Percentiles rank a stretch among this genome's conserved stretches.
Evolutionary conservation across 2,888 invertebrate genomes (phyloP).

Genomic region (Pachycephus smyrnensis): DNA sequence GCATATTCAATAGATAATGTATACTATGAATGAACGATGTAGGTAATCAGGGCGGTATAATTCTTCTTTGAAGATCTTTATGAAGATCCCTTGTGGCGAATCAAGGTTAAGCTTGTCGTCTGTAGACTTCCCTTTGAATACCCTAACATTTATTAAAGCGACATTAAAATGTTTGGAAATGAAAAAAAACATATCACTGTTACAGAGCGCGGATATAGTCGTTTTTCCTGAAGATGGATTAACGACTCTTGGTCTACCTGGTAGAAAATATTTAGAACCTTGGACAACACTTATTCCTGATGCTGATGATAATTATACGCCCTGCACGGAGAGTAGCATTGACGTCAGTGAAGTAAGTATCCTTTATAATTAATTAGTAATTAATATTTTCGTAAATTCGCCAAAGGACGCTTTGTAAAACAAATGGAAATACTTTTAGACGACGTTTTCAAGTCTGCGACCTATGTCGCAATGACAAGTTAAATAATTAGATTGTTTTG

Average conservation of each 20-base stretch:
- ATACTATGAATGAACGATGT: no score
- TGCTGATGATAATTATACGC: constrained; percentile 35
- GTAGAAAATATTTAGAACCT: constrained; percentile 40
- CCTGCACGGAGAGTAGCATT: constrained; percentile 35
- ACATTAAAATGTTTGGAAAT: not conserved
- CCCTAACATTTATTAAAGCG: not conserved
- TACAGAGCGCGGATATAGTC: constrained; percentile 70
- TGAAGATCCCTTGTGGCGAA: no score
- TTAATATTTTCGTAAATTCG: no score
- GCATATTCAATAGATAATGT: no score
- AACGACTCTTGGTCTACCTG: constrained; percentile 55
- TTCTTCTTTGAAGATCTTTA: no score
- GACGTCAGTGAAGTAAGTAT: constrained; percentile 36
- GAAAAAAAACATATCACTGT: not conserved
- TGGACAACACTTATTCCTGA: constrained; percentile 47
- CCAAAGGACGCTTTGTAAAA: not conserved
- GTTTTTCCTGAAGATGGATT: constrained; percentile 71
- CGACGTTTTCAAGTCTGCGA: not conserved
- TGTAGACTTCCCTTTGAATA: no score
- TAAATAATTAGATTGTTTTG: not conserved
- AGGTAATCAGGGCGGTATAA: no score
- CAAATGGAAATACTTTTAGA: not conserved
- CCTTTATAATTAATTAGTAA: not conserved
- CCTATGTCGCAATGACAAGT: not conserved
- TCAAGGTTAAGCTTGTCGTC: no score